Evolutionary conservation across 2,888 invertebrate genomes (phyloP).

Genomic region (Caenorhabditis auriculariae): DNA sequence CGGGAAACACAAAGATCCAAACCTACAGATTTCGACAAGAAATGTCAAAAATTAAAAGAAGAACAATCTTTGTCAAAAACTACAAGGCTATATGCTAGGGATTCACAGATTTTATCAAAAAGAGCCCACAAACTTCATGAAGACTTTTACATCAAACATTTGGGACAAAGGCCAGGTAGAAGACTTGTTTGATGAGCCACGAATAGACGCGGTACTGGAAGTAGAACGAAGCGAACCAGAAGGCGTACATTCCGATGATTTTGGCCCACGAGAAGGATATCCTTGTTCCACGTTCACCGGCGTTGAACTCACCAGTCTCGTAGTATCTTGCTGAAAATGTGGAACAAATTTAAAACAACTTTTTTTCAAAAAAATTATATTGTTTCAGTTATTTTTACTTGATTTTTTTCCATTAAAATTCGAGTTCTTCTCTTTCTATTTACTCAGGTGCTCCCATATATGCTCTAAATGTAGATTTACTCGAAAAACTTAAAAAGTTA

Average conservation of each 20-base stretch:
- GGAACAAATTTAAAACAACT: too few species aligned
- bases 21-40: too few species aligned
- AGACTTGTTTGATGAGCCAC: slow-evolving; percentile 13
- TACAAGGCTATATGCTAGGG: too few species aligned
- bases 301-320: slow-evolving; percentile 52
- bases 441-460: not conserved
- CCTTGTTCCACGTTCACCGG: slow-evolving; percentile 53
- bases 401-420: too few species aligned
- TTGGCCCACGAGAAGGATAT: slow-evolving; percentile 58
- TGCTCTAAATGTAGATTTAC: not conserved
- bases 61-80: too few species aligned
- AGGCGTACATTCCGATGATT: slow-evolving; percentile 59
- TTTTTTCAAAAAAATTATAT: not conserved
- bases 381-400: too few species aligned
- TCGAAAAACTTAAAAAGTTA: not conserved
- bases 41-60: too few species aligned
- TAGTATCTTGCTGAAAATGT: slow-evolving; percentile 57
- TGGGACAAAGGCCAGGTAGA: too few species aligned
- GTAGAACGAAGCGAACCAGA: slow-evolving; percentile 59
- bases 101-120: too few species aligned
- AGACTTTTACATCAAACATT: too few species aligned
- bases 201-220: slow-evolving; percentile 43
- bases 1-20: too few species aligned
- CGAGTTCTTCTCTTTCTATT: not conserved
- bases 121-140: too few species aligned